Percentiles rank a stretch among this genome's conserved stretches.
Evolutionary conservation across 92 coral and sea anemone genomes (phyloP).

Genomic region (Parazoanthus darwini): DNA sequence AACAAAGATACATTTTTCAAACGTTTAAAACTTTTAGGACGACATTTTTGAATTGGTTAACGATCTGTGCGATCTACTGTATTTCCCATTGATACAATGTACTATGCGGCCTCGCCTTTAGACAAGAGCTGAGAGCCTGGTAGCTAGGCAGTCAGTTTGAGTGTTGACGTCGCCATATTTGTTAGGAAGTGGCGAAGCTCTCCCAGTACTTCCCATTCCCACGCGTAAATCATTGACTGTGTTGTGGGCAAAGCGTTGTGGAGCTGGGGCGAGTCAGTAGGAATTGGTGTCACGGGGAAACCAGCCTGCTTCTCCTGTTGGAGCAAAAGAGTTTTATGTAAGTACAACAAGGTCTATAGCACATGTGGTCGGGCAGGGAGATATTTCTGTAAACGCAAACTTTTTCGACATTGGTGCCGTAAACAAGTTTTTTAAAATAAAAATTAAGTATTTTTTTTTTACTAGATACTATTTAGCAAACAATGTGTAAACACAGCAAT

Average conservation of each 20-base stretch:
- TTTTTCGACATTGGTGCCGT: too few relatives aligned
- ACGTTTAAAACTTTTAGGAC: too few relatives aligned
- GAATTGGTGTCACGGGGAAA: neutral
- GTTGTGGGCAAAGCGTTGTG: neutral
- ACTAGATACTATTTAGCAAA: too few relatives aligned
- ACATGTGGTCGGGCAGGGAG: neutral
- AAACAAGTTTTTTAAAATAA: too few relatives aligned
- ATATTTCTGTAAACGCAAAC: too few relatives aligned
- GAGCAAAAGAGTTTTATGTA: neutral
- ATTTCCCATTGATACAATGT: neutral
- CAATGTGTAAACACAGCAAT: too few relatives aligned
- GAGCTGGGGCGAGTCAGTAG: constrained; percentile 18
- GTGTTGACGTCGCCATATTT: neutral
- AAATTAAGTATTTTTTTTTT: too few relatives aligned
- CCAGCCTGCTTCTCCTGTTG: constrained; percentile 27
- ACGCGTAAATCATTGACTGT: neutral
- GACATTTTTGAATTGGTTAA: neutral
- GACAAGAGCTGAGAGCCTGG: neutral
- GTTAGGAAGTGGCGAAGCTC: constrained; percentile 8
- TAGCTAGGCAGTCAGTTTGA: neutral
- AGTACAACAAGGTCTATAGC: neutral
- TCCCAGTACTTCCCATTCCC: constrained; percentile 14
- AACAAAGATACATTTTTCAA: neutral
- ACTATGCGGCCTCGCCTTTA: neutral
- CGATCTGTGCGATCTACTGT: neutral